These are phyloP conservation scores for Parnassius mnemosyne DNA, from an alignment of 2,888 invertebrate species.

Conservation along the genomic window DNA sequence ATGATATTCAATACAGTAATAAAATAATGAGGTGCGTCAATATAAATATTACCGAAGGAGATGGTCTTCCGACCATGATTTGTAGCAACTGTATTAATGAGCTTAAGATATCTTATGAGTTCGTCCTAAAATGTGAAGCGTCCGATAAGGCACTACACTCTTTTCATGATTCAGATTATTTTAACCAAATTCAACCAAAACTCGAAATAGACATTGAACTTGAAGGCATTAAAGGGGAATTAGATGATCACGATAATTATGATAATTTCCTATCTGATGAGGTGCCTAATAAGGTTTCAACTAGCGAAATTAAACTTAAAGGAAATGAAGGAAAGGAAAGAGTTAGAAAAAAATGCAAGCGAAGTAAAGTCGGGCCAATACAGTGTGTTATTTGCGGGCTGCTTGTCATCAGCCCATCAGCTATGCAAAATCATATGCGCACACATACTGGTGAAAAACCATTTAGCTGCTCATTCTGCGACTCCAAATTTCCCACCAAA, in stretches of 20 bases:
- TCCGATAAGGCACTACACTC: constrained; percentile 58
- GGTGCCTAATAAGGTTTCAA: constrained; percentile 10
- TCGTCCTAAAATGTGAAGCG: constrained; percentile 60
- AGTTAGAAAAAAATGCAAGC: constrained; percentile 39
- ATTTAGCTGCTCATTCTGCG: constrained; percentile 54
- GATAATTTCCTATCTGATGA: constrained; percentile 21
- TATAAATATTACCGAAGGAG: constrained; percentile 53
- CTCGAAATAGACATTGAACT: constrained; percentile 35
- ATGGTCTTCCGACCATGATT: constrained; percentile 60
- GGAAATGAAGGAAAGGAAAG: constrained; percentile 31
- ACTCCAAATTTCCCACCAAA: constrained; percentile 52
- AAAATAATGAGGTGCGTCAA: constrained; percentile 62
- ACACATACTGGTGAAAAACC: constrained; percentile 71
- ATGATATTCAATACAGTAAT: constrained; percentile 50
- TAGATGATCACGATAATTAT: constrained; percentile 34
- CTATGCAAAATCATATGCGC: constrained; percentile 62
- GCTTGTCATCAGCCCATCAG: constrained; percentile 52
- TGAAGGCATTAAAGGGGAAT: constrained; percentile 43
- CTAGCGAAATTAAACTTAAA: constrained; percentile 26
- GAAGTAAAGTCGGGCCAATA: constrained; percentile 46
- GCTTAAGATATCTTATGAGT: constrained; percentile 52
- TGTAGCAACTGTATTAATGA: constrained; percentile 58
- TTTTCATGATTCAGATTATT: constrained; percentile 36
- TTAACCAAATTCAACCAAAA: constrained; percentile 32
- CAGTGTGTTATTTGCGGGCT: constrained; percentile 62